A percentile compares a stretch with the other conserved stretches of the same genome.
These are phyloP conservation scores for Athalia circularis DNA, from an alignment of 2,888 invertebrate genomes.

Conservation along the genomic window DNA sequence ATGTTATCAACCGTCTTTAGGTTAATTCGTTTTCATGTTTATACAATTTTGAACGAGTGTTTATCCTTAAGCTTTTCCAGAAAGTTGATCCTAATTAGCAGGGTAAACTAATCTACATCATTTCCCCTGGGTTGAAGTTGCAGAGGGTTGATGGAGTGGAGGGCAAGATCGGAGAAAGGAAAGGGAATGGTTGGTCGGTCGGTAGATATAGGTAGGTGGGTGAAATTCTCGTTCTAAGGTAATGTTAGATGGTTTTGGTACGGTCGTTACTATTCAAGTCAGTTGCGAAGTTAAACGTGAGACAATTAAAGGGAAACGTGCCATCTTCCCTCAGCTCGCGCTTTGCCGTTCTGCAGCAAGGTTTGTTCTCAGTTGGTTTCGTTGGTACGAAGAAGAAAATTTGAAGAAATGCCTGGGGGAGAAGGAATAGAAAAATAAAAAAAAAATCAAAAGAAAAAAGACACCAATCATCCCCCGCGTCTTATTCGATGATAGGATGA, in stretches of 20 bases:
- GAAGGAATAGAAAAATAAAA: not conserved
- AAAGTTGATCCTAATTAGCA: conserved; percentile 39
- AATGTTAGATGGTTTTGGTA: conserved; percentile 31
- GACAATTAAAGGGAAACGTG: conserved; percentile 52
- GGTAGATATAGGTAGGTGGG: not conserved
- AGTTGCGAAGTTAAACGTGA: conserved; percentile 50
- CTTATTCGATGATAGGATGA: not conserved
- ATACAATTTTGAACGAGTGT: no score
- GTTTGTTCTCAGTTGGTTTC: conserved; percentile 14
- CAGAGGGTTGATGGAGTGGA: no score
- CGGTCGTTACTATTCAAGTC: conserved; percentile 49
- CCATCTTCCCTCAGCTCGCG: conserved; percentile 12
- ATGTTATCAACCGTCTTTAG: not conserved
- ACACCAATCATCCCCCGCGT: no score
- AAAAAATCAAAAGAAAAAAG: not conserved
- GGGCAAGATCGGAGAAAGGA: no score
- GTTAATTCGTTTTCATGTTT: no score
- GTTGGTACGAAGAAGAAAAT: not conserved
- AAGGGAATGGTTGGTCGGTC: not conserved
- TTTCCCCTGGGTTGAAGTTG: conserved; percentile 19
- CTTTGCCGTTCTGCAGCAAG: not conserved
- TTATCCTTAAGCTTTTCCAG: not conserved
- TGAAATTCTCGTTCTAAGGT: not conserved
- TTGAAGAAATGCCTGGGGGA: not conserved
- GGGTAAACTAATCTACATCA: conserved; percentile 37